phyloP scores from a whole-genome alignment of 2,113 vertebrate genomes.

The Hippolais icterina region DNA sequence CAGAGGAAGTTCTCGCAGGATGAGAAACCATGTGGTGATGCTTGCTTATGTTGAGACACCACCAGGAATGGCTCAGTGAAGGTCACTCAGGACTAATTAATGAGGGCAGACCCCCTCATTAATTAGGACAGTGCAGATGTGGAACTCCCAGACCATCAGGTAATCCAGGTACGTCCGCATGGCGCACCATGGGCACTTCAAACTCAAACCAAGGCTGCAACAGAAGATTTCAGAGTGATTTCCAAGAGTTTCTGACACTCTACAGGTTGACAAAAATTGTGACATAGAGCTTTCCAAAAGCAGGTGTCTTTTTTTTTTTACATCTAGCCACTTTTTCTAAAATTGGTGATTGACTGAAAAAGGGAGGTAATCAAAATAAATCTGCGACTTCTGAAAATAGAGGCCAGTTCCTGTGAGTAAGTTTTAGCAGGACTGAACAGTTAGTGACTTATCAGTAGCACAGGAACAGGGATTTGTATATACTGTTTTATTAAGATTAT shows the following conservation, averaged over 20 bases:
- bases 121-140: neutral
- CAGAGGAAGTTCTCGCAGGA: neutral
- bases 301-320: neutral
- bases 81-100: neutral
- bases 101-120: neutral
- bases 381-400: conserved; percentile 14
- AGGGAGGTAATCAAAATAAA: conserved; percentile 5
- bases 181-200: accelerated
- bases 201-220: neutral
- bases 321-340: neutral
- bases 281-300: neutral
- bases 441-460: conserved; percentile 18
- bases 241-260: neutral
- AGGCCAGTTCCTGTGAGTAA: neutral
- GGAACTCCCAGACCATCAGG: neutral
- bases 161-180: neutral
- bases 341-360: neutral
- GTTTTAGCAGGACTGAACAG: neutral
- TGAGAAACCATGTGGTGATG: neutral
- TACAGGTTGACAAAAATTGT: neutral
- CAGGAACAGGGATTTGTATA: conserved; percentile 41
- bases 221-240: neutral
- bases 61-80: neutral
- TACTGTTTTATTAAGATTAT: conserved; percentile 39
- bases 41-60: neutral